Evolutionary conservation across 2,888 invertebrate species (phyloP).

Genomic region (Ceramica pisi): DNA sequence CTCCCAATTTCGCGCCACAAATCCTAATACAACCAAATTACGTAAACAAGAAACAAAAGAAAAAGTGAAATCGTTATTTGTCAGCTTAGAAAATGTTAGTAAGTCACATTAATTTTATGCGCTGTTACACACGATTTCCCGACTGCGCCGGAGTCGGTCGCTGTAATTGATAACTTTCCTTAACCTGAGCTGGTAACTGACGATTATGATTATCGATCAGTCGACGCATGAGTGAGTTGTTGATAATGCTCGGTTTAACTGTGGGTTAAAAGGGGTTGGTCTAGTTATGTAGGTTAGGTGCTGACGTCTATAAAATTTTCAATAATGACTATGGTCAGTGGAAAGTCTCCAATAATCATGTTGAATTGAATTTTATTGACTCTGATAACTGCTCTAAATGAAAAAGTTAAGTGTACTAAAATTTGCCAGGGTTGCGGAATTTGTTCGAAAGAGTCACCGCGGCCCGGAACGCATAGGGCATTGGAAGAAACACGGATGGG

Average conservation of each 20-base stretch:
- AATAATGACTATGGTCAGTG: not conserved
- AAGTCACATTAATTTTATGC: conserved; percentile 77
- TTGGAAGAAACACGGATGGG: too few relatives aligned
- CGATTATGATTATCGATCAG: conserved; percentile 53
- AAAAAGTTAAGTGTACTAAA: too few relatives aligned
- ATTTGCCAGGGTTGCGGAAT: too few relatives aligned
- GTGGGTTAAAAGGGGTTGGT: not conserved
- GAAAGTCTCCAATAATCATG: not conserved
- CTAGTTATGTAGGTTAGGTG: not conserved
- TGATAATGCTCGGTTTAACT: not conserved
- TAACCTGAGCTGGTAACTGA: conserved; percentile 51
- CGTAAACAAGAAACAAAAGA: conserved; percentile 53
- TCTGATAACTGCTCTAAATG: too few relatives aligned
- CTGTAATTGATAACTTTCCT: conserved; percentile 81
- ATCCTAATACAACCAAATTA: conserved; percentile 33
- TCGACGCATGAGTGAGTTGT: conserved; percentile 16
- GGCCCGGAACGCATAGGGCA: too few relatives aligned
- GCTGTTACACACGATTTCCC: conserved; percentile 79
- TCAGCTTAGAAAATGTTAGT: conserved; percentile 73
- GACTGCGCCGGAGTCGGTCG: conserved; percentile 41
- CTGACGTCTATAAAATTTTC: not conserved
- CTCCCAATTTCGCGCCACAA: conserved; percentile 31
- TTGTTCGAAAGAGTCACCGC: too few relatives aligned
- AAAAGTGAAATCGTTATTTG: conserved; percentile 68
- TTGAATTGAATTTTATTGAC: too few relatives aligned